These are phyloP conservation scores for Syngnathus rostellatus DNA, from an alignment of 2,797 vertebrate genomes.

Conservation along the genomic window DNA sequence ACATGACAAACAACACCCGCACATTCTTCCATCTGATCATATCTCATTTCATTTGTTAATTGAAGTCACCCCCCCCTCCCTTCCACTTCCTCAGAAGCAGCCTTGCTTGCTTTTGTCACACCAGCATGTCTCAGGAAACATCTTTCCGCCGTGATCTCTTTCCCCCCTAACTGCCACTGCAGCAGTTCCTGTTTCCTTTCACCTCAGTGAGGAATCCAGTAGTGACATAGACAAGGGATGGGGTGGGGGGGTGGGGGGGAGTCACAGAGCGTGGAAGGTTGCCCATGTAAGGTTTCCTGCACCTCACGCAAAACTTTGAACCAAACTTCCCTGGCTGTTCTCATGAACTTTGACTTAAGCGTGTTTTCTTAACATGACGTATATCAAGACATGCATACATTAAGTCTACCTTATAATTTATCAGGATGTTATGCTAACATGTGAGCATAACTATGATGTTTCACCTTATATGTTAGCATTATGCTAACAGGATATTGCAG, in stretches of 20 bases:
- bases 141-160: slow-evolving; percentile 21
- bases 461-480: background rate
- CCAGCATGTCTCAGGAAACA: slow-evolving; percentile 42
- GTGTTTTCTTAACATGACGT: slow-evolving; percentile 12
- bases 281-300: slow-evolving; percentile 67
- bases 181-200: slow-evolving; percentile 55
- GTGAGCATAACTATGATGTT: background rate
- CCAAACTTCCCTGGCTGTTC: slow-evolving; percentile 26
- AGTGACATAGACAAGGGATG: slow-evolving; percentile 42
- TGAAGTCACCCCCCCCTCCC: background rate
- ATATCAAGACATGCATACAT: slow-evolving; percentile 9
- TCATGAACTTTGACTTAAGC: slow-evolving; percentile 27
- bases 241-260: background rate
- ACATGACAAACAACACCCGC: background rate
- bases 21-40: slow-evolving; percentile 30
- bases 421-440: background rate
- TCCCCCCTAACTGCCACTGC: slow-evolving; percentile 27
- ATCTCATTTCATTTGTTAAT: slow-evolving; percentile 19
- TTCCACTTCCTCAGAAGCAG: slow-evolving; percentile 16
- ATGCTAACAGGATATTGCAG: background rate
- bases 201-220: slow-evolving; percentile 58
- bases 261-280: slow-evolving; percentile 28
- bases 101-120: slow-evolving; percentile 31
- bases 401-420: slow-evolving; percentile 1
- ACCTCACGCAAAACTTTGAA: slow-evolving; percentile 25